Evolutionary conservation across 1,140 invertebrate genomes (phyloP).

Genomic region (Oedothorax gibbosus): DNA sequence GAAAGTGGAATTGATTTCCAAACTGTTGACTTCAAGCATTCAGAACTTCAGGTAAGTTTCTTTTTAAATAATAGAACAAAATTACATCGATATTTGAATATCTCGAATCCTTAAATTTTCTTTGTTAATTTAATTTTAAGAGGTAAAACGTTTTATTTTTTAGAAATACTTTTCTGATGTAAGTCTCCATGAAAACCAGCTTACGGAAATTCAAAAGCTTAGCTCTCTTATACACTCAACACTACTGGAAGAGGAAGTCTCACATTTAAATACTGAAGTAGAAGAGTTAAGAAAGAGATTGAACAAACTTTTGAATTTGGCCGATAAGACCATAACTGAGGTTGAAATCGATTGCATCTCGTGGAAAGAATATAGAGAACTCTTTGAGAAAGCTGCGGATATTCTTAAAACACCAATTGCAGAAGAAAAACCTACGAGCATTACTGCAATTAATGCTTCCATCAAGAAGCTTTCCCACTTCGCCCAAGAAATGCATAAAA

Average conservation of each 20-base stretch:
- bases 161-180: slow-evolving; percentile 58
- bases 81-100: not conserved
- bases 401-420: slow-evolving; percentile 22
- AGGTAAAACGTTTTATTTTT: not conserved
- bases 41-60: slow-evolving; percentile 80
- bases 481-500: slow-evolving; percentile 70
- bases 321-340: slow-evolving; percentile 71
- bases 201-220: slow-evolving; percentile 41
- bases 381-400: slow-evolving; percentile 76
- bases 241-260: slow-evolving; percentile 40
- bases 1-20: slow-evolving; percentile 89
- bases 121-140: slow-evolving; percentile 13
- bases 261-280: slow-evolving; percentile 45
- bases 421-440: slow-evolving; percentile 72
- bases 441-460: slow-evolving; percentile 77
- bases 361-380: slow-evolving; percentile 83
- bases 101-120: not conserved
- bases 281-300: slow-evolving; percentile 36
- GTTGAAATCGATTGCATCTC: slow-evolving; percentile 82
- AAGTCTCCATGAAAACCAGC: slow-evolving; percentile 50
- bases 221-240: slow-evolving; percentile 50
- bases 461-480: slow-evolving; percentile 73
- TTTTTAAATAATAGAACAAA: not conserved
- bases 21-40: slow-evolving; percentile 82
- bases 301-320: slow-evolving; percentile 2